Conservation (phyloP, 2,888 invertebrate genomes). For the Linnaemya vulpina region DNA sequence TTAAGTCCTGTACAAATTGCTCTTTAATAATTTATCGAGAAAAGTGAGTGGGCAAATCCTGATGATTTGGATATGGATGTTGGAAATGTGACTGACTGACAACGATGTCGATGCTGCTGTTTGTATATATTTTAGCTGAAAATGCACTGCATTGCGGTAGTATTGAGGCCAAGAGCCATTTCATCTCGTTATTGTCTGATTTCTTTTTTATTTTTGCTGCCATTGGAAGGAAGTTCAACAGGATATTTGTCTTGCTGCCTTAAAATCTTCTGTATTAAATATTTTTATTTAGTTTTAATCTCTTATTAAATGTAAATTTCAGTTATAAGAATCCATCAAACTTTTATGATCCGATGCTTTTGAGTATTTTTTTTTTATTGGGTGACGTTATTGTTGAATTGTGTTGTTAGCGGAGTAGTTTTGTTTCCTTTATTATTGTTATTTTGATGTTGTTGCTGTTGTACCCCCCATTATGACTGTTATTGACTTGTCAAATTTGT, state of each 20-base stretch:
- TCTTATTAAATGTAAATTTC: conserved; percentile 54
- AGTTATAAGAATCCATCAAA: conserved; percentile 58
- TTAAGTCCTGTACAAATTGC: conserved; percentile 2
- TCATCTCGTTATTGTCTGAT: conserved; percentile 52
- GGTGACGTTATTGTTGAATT: conserved; percentile 8
- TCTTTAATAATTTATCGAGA: conserved; percentile 34
- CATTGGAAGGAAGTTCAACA: conserved; percentile 40
- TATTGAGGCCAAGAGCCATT: conserved; percentile 67
- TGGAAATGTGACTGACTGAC: too few species aligned
- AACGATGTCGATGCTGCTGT: not conserved
- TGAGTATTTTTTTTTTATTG: not conserved
- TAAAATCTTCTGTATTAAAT: conserved; percentile 14
- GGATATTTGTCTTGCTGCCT: conserved; percentile 30
- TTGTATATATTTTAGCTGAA: conserved; percentile 17
- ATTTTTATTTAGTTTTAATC: not conserved
- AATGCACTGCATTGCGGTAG: conserved; percentile 63
- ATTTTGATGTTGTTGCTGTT: conserved; percentile 23
- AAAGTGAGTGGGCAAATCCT: conserved; percentile 30
- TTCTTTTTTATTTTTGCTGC: conserved; percentile 4
- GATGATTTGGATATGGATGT: conserved; percentile 13
- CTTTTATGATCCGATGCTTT: conserved; percentile 14
- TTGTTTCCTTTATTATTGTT: not conserved
- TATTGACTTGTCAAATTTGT: conserved; percentile 73
- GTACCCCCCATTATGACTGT: conserved; percentile 64
- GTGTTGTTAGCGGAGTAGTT: not conserved